A percentile compares a stretch with the other conserved stretches of the same genome.
phyloP scores from a whole-genome alignment of 1,140 invertebrate species.

The Propsilocerus akamusi region DNA sequence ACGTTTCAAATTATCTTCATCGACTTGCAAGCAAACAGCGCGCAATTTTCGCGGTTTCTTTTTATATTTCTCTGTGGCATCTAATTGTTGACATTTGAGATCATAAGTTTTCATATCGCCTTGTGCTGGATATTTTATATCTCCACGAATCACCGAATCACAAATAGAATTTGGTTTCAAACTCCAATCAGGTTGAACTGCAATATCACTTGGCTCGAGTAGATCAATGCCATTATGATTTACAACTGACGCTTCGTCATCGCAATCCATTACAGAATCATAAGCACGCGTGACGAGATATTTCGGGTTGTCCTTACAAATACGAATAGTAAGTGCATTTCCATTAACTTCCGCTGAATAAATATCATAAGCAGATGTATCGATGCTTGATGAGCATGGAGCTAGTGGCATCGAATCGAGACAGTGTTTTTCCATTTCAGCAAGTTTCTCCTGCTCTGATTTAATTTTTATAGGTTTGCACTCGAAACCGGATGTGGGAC shows the following conservation, averaged over 20 bases:
- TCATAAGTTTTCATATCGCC: neutral
- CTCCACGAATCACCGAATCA: neutral
- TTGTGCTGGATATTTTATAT: neutral
- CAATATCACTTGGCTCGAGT: neutral
- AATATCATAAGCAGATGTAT: neutral
- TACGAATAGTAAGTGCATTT: neutral
- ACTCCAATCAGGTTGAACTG: neutral
- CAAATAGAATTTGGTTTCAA: neutral
- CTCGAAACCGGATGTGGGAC: no score
- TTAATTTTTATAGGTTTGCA: neutral
- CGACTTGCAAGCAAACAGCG: neutral
- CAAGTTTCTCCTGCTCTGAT: neutral
- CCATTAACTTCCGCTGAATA: conserved; percentile 1
- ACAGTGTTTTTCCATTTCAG: neutral
- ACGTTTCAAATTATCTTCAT: neutral
- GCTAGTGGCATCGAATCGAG: no score
- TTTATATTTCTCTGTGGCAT: neutral
- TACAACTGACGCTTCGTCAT: neutral
- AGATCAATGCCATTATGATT: neutral
- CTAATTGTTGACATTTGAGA: neutral
- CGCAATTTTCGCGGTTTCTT: neutral
- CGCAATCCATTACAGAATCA: neutral
- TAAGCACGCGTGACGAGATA: neutral
- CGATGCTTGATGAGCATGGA: no score
- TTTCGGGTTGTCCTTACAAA: neutral